Evolutionary conservation across 2,888 invertebrate species (phyloP).

Genomic region (Vanessa cardui): DNA sequence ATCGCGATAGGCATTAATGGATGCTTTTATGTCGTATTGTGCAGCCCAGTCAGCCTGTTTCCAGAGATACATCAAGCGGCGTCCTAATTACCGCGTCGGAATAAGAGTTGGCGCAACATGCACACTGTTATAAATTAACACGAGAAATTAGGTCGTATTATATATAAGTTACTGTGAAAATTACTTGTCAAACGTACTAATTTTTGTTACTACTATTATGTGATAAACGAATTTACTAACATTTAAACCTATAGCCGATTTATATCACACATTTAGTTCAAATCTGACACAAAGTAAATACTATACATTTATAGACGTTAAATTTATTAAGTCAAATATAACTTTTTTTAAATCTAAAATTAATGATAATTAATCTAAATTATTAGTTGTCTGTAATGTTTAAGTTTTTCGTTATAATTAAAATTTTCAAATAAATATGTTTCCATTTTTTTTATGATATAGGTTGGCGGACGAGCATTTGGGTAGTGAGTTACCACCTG

Average conservation of each 20-base stretch:
- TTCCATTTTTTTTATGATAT: too few species aligned
- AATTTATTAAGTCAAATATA: too few species aligned
- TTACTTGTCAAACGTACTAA: conserved; percentile 2
- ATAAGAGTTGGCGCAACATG: conserved; percentile 21
- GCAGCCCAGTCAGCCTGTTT: conserved; percentile 9
- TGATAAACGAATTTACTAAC: not conserved
- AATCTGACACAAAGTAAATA: too few species aligned
- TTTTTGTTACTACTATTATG: not conserved
- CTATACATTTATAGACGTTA: too few species aligned
- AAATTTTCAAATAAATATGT: too few species aligned
- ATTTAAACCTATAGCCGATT: not conserved
- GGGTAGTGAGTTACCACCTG: too few species aligned
- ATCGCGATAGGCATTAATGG: conserved; percentile 6
- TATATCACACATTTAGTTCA: not conserved
- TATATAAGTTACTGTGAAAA: not conserved
- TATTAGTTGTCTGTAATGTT: too few species aligned
- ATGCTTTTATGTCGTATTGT: conserved; percentile 11
- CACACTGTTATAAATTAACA: conserved; percentile 23
- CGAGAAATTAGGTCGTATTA: conserved; percentile 19
- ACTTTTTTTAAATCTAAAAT: too few species aligned
- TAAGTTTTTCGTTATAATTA: too few species aligned
- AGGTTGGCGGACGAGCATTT: too few species aligned
- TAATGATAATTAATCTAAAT: too few species aligned
- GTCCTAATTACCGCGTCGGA: conserved; percentile 27
- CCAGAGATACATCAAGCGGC: conserved; percentile 25